A percentile compares a stretch with the other conserved stretches of the same genome.
phyloP scores from a whole-genome alignment of 2,888 invertebrate species.

The Hypomecis atomaria region DNA sequence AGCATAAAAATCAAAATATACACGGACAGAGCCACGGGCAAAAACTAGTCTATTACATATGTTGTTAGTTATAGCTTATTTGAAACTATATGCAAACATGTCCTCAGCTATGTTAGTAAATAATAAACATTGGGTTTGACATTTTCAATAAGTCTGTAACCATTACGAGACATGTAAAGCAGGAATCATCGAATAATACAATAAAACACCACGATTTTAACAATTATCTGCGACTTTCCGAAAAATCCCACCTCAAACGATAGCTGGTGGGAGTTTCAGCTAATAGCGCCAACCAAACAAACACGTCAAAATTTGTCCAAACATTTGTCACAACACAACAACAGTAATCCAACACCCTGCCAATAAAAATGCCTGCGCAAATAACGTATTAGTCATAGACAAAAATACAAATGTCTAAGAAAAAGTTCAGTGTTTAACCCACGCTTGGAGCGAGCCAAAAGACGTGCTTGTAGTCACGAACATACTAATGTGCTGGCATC shows the following conservation, averaged over 20 bases:
- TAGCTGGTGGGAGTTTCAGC: not conserved
- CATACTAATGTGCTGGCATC: constrained; percentile 22
- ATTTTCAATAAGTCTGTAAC: too few species aligned
- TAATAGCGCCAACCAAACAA: constrained; percentile 19
- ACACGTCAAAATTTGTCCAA: constrained; percentile 38
- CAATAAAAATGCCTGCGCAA: constrained; percentile 71
- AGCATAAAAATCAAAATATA: too few species aligned
- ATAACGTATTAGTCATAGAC: constrained; percentile 74
- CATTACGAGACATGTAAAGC: too few species aligned
- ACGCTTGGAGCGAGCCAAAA: constrained; percentile 68
- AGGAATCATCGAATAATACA: constrained; percentile 31
- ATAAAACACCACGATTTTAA: constrained; percentile 4
- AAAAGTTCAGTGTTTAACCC: constrained; percentile 64
- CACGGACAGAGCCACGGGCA: too few species aligned
- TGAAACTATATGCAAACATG: too few species aligned
- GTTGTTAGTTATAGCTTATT: too few species aligned
- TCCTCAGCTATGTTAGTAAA: too few species aligned
- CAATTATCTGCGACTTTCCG: not conserved
- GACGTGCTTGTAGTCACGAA: constrained; percentile 36
- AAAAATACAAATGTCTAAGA: constrained; percentile 65
- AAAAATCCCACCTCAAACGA: constrained; percentile 1
- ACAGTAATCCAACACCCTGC: constrained; percentile 67
- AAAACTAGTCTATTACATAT: too few species aligned
- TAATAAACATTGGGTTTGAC: too few species aligned
- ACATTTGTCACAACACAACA: constrained; percentile 59